Base-by-base conservation (phyloP, 2,113 vertebrate genomes). In the Ceyx cyanopectus region DNA sequence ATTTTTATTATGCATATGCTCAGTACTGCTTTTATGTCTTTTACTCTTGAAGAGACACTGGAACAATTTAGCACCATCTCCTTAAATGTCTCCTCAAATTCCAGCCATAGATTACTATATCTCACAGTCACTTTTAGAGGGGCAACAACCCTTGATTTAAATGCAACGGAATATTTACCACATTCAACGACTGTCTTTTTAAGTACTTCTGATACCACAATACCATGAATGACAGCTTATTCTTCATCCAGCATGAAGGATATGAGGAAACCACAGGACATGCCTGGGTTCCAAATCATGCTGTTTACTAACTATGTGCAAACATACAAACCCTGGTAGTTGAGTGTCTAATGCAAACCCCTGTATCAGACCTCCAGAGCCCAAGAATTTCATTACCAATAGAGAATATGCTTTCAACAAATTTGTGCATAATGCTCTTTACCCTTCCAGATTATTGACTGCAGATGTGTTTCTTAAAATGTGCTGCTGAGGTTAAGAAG, bases 241-340 rank as follows among this genome's bases (percentile, higher is more conserved):
- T 94, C 91, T 93, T 91, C 68, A 87, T 76, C 67, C 50, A 76
- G 4, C 41, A 14, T 37, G 37, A 92, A 91, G 81, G 75, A 68
- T 87, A 84, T 68, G 78, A 81, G 41, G 70, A 93, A 92, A 93
- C 74, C 81, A 95, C 81, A 89, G 74, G 85, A 91, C 66, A 89
- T 57, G 78, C 87, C 65, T 87, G 70, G 18, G 23, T 43, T 94
- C 87, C 91, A 87, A 82, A 91, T 85, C 85, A 74, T 29, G 45
- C 69, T 93, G 81, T 85, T 94, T 89, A 87, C 0, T 0, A 91
- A 72, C 75, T 65, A 22, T 14, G 62, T 69, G 89, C 89, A 95
- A 93, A 87, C 41, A 85, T 1, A 65, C 78, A 81, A 89, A 63
- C 45, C n/a, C 58, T 73, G 74, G 69, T 40, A 76, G 74, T 77